Evolutionary conservation across 2,888 invertebrate species (phyloP).

Genomic region (Lacanobia wlatinum): DNA sequence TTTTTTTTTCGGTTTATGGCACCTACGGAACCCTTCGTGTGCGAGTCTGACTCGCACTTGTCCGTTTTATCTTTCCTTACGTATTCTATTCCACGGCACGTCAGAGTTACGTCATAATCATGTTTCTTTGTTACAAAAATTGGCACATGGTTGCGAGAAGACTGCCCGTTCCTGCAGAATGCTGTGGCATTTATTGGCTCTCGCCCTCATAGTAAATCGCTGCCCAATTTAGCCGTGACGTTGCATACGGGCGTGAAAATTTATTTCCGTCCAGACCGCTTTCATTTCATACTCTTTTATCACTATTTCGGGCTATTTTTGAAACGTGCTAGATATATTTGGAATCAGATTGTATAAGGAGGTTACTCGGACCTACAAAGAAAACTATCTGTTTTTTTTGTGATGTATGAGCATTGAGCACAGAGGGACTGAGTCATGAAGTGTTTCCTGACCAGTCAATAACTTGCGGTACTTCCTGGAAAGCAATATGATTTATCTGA

Average conservation of each 20-base stretch:
- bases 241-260: slow-evolving; percentile 19
- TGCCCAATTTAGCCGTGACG: slow-evolving; percentile 40
- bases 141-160: slow-evolving; percentile 27
- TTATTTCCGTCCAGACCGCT: slow-evolving; percentile 22
- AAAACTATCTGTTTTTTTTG: slow-evolving; percentile 3
- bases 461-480: slow-evolving; percentile 14
- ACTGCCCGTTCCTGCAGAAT: slow-evolving; percentile 23
- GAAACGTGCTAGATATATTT: slow-evolving; percentile 34
- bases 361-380: slow-evolving; percentile 24
- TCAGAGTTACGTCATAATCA: slow-evolving; percentile 26
- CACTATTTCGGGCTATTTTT: slow-evolving; percentile 34
- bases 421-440: slow-evolving; percentile 9
- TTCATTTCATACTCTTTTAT: slow-evolving; percentile 24
- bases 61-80: background rate
- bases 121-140: slow-evolving; percentile 33
- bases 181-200: slow-evolving; percentile 44
- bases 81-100: background rate
- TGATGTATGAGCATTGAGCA: background rate
- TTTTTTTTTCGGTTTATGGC: no score
- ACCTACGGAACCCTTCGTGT: no score
- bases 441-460: background rate
- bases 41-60: no score
- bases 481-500: slow-evolving; percentile 9
- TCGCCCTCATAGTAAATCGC: slow-evolving; percentile 46
- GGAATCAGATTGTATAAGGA: slow-evolving; percentile 20